These are phyloP conservation scores for Amphiprion percula DNA, from an alignment of 2,113 vertebrate genomes.

Conservation along the genomic window DNA sequence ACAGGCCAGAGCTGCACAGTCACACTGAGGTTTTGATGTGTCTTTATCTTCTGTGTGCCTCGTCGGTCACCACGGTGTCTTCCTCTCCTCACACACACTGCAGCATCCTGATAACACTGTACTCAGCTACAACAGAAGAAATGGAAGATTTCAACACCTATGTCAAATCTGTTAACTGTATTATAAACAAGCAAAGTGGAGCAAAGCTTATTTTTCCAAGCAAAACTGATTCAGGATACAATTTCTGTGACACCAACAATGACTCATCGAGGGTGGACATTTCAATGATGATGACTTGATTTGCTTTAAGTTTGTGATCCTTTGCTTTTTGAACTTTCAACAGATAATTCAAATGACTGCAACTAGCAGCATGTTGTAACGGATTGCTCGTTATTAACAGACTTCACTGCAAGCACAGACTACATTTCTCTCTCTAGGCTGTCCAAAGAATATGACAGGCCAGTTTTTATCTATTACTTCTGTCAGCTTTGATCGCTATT, in stretches of 20 bases:
- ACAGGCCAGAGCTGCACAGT: conserved; percentile 40
- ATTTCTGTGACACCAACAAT: conserved; percentile 14
- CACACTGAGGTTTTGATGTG: conserved; percentile 32
- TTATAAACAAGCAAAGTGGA: neutral
- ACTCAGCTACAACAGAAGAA: neutral
- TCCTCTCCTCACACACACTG: neutral
- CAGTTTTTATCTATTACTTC: no score
- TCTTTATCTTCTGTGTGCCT: conserved; percentile 29
- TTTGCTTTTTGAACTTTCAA: no score
- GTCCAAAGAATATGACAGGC: no score
- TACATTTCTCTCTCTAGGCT: neutral
- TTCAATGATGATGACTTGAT: neutral
- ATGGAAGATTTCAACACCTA: neutral
- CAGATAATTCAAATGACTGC: no score
- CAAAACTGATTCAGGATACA: neutral
- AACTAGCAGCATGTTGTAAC: neutral
- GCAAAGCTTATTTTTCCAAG: neutral
- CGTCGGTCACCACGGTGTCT: neutral
- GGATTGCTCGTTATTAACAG: neutral
- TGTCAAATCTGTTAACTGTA: neutral
- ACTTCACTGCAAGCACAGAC: neutral
- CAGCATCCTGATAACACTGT: conserved; percentile 1
- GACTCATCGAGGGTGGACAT: conserved; percentile 26
- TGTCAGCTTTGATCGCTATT: no score
- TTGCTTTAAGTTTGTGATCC: no score